A percentile compares a stretch with the other conserved stretches of the same genome.
phyloP scores from a whole-genome alignment of 2,797 vertebrate species.

The Myripristis jacobus region DNA sequence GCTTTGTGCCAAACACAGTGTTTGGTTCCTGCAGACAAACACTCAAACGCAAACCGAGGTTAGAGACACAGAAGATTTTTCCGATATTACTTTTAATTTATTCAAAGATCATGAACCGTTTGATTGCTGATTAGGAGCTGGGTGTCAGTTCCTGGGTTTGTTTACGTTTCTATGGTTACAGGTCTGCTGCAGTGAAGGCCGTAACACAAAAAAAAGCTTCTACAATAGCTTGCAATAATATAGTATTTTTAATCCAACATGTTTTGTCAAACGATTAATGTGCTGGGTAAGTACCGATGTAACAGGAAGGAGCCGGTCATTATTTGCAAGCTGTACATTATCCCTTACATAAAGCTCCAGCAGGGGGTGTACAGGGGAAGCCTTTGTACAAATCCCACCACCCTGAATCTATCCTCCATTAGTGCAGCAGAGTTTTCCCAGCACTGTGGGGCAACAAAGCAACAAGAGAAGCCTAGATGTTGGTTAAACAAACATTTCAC shows the following conservation, averaged over 20 bases:
- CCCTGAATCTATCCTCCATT: neutral
- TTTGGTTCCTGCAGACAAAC: too few species aligned
- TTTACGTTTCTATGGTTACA: slow-evolving; percentile 22
- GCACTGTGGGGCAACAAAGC: neutral
- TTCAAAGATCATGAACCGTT: too few species aligned
- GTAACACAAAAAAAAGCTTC: neutral
- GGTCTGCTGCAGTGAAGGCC: slow-evolving; percentile 2
- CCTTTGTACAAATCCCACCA: too few species aligned
- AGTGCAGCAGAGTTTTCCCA: neutral
- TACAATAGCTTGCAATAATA: neutral
- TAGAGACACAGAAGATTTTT: too few species aligned
- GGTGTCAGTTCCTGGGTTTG: slow-evolving; percentile 1
- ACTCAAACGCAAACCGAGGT: too few species aligned
- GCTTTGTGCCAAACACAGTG: too few species aligned
- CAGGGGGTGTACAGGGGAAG: too few species aligned
- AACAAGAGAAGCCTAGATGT: neutral
- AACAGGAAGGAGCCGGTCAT: neutral
- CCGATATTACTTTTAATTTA: too few species aligned
- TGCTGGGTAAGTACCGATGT: neutral
- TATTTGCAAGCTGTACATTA: neutral
- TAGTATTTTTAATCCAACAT: slow-evolving; percentile 13
- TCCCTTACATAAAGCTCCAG: too few species aligned
- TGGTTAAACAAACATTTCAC: too few species aligned
- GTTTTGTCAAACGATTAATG: neutral
- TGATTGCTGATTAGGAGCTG: neutral